Base-by-base conservation (phyloP, 2,888 invertebrate genomes). In the Oxytorus armatus region DNA sequence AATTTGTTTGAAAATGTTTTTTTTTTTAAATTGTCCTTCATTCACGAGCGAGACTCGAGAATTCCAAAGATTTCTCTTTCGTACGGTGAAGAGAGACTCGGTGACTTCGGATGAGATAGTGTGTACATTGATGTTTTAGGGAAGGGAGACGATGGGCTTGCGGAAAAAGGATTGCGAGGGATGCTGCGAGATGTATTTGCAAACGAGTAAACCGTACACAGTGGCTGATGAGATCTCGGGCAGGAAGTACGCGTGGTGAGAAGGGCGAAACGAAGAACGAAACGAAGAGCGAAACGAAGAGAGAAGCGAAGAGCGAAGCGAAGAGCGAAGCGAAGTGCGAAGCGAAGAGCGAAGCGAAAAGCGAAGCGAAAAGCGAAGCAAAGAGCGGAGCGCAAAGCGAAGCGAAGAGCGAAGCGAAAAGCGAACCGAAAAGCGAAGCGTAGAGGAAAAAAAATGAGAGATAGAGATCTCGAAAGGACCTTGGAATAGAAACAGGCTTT, bases 401-500 rank as follows among this genome's bases (percentile, higher is more conserved):
- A 36, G 42, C 39, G 42, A 7, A 42, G 53, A 29, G 11, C 1
- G 14, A 68, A 16, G 21, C 25, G 23, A 16, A 57, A 21, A 57
- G 36, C 33, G 16, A 29, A 47, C 44, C 18, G 8, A 10, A 66
- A 10, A 39, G n/a, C 1, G 39, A 8, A 7, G 4, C 21, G 11
- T 5, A 21, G 21, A 51, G 65, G 39, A 57, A 49, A 39, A 63
- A 10, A 21, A 29, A n/a, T 42, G 59, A 47, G 47, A 57, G 59
- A 51, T 39, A 33, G 44, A 57, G 42, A 59, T 39, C 65, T 69
- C 81, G 84, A 82, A 83, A 84, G 85, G 86, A 86, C 84, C 86
- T 87, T 85, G 82, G 86, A 85, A 80, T 85, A 85, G 87, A 85
- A 87, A 85, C 85, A 85, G 86, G 86, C 84, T 84, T 86, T 87